Percentiles rank a stretch among this genome's conserved stretches.
phyloP scores from a whole-genome alignment of 2,888 invertebrate species.

The Coleophora flavipennella region DNA sequence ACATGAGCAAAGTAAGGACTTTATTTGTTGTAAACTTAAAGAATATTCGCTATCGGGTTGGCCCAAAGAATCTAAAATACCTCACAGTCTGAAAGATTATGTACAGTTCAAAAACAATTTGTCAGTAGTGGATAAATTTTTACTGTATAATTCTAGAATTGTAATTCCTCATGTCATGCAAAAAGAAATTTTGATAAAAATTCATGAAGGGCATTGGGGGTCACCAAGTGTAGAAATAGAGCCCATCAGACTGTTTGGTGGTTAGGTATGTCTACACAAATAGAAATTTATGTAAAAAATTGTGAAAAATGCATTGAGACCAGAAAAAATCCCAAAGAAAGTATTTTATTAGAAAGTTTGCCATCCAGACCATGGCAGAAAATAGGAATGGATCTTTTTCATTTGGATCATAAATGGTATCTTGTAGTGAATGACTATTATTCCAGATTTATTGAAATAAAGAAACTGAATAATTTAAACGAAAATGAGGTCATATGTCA shows the following conservation, averaged over 20 bases:
- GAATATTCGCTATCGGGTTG: neutral
- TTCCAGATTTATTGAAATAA: slow-evolving; percentile 7
- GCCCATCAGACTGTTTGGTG: slow-evolving; percentile 12
- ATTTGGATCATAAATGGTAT: slow-evolving; percentile 3
- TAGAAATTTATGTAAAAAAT: neutral
- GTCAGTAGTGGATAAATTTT: neutral
- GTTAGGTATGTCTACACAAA: slow-evolving; percentile 2
- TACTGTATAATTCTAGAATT: neutral
- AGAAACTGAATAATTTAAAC: slow-evolving; percentile 2
- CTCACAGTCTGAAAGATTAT: slow-evolving; percentile 1
- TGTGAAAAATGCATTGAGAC: neutral
- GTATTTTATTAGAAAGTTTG: neutral
- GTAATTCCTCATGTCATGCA: slow-evolving; percentile 3
- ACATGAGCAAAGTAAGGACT: neutral
- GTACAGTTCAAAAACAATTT: slow-evolving; percentile 3
- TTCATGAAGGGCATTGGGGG: slow-evolving; percentile 9
- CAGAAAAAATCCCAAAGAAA: neutral
- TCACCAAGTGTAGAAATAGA: slow-evolving; percentile 7
- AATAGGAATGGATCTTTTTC: slow-evolving; percentile 7
- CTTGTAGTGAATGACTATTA: slow-evolving; percentile 8
- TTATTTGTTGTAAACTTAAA: neutral
- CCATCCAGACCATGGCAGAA: slow-evolving; percentile 8
- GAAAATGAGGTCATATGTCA: neutral
- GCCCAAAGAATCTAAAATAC: neutral
- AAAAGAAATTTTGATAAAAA: slow-evolving; percentile 2